phyloP scores from a whole-genome alignment of 2,113 vertebrate genomes.

The Alexandromys fortis region DNA sequence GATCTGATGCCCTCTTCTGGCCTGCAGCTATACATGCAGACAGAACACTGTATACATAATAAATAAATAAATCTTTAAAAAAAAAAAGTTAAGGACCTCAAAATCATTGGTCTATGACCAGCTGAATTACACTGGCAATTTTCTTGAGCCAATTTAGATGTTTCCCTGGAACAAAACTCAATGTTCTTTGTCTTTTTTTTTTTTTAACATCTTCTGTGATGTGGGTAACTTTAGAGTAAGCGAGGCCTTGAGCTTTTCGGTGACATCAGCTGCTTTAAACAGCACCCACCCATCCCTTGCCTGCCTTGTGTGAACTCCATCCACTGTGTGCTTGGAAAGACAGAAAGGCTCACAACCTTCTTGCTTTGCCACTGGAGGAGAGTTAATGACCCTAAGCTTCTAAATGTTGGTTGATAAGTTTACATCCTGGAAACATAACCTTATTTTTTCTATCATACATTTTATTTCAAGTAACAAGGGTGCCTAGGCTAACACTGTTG shows the following conservation, averaged over 20 bases:
- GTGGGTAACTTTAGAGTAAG: constrained; percentile 2
- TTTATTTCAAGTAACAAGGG: constrained; percentile 46
- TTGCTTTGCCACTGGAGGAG: neutral
- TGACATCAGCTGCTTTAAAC: constrained; percentile 25
- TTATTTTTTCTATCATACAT: neutral
- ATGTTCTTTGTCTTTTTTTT: neutral
- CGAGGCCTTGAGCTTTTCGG: neutral
- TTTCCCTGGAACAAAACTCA: constrained; percentile 28
- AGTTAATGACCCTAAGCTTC: neutral
- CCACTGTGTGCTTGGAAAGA: neutral
- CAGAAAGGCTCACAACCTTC: neutral
- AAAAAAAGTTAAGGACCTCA: neutral
- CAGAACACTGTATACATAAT: too few relatives aligned
- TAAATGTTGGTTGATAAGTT: neutral
- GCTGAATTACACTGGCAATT: constrained; percentile 24
- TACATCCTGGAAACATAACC: neutral
- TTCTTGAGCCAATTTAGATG: neutral
- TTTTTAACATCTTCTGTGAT: neutral
- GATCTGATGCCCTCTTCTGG: too few relatives aligned
- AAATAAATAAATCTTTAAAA: too few relatives aligned
- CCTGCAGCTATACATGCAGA: too few relatives aligned
- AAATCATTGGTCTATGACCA: neutral
- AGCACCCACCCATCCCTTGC: neutral
- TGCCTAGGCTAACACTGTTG: neutral
- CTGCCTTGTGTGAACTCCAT: neutral